A percentile compares a stretch with the other conserved stretches of the same genome.
phyloP scores from a whole-genome alignment of 2,797 vertebrate genomes.

The Antennarius maculatus region DNA sequence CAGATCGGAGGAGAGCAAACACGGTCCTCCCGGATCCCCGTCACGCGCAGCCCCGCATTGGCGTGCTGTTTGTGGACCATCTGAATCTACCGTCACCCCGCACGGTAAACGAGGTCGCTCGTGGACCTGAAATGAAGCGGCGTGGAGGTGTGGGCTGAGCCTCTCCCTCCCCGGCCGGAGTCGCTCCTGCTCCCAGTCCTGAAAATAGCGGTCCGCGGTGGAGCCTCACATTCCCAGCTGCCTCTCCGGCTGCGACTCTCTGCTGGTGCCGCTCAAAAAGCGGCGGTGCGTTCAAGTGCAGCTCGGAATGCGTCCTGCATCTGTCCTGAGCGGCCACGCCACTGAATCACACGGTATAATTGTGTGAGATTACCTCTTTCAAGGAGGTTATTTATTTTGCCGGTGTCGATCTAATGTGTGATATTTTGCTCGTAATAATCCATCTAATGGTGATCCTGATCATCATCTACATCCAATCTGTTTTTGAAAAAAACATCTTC shows the following conservation, averaged over 20 bases:
- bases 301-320: constrained; percentile 13
- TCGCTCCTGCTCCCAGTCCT: constrained; percentile 35
- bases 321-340: no score
- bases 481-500: no score
- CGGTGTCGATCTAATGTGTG: no score
- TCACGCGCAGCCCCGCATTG: constrained; percentile 54
- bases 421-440: no score
- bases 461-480: no score
- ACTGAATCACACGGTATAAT: no score
- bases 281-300: constrained; percentile 59
- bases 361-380: no score
- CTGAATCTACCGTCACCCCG: constrained; percentile 34
- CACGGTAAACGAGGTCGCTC: background rate
- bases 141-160: constrained; percentile 8
- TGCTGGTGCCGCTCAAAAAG: constrained; percentile 31
- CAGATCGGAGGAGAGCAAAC: background rate
- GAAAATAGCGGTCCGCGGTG: constrained; percentile 54
- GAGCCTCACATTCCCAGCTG: constrained; percentile 67
- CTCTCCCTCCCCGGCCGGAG: constrained; percentile 14
- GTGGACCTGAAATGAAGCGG: constrained; percentile 20
- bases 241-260: constrained; percentile 52
- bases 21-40: constrained; percentile 36
- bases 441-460: no score
- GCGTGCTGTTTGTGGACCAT: constrained; percentile 51
- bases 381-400: no score